Base-by-base conservation (phyloP, 1,140 invertebrate genomes). In the Charaxes varanes region DNA sequence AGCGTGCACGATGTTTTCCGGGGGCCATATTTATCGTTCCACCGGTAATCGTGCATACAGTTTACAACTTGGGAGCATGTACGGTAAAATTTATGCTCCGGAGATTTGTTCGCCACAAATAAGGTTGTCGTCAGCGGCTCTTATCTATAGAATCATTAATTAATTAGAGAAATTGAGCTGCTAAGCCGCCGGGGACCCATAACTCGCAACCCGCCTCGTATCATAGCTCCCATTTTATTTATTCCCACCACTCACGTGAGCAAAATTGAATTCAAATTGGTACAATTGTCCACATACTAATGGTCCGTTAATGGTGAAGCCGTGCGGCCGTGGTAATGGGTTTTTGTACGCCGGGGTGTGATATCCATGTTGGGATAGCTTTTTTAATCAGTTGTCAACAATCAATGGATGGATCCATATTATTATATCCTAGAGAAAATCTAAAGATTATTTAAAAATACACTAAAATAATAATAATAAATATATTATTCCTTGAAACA, bases 61-160 rank as follows among this genome's bases (percentile, higher is more conserved):
- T 77, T 77, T 70, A 82, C 72, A 78, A 78, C 68, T 71, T 71
- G 71, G 67, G 68, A 71, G 56, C 70, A 65, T 78, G 76, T 77
- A 79, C 42, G 57, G 28, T 79, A 50, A 73, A 80, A 83, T 83
- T 83, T 83, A 83, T 83, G 79, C 62, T 53, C 64, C 51, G 71
- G 70, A 83, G 76, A 83, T 83, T 83, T 82, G 78, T 82, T 76
- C 60, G 68, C 79, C 79, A 83, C 79, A 83, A 83, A 83, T 83
- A 83, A 83, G 70, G 60, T 80, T 83, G 79, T n/a, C n/a, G n/a
- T 83, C 79, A 79, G 72, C 72, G 68, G 45, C 56, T 62, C 62
- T 82, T 82, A 82, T 82, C 76, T 77, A 72, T 45, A 48, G 63
- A 70, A 83, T 83, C 79, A 72, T 74, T 83, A 80, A 80, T 83